Evolutionary conservation across 2,797 vertebrate species (phyloP), one percentile per base, ranked within the genome.

Genomic region (Semaprochilodus insignis): DNA sequence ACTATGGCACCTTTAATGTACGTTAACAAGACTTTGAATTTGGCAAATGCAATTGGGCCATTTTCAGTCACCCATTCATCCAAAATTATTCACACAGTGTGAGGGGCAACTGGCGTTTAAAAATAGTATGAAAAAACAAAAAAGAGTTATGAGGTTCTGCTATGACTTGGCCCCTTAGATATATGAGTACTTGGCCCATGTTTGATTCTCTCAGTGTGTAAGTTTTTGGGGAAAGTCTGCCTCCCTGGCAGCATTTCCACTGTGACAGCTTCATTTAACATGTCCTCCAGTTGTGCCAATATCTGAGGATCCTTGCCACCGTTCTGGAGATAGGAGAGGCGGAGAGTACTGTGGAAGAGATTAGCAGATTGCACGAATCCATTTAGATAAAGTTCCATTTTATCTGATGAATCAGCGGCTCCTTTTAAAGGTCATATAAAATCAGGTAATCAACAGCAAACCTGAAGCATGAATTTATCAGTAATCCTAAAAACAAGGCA

Each of bases 291-390:
- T 60, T 90, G 87, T 6, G 86, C 82, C 71, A 92, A 74, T 78
- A 92, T 90, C 78, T 88, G 71, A 48, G 85, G 89, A 82, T 91
- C 89, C 16, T 80, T 87, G 34, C 91, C 90, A 0, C 91, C 91
- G 76, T 85, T 88, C 74, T 90, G 89, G 59, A 92, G 87, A 76
- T 91, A 92, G 55, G 88, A 88, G 48, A 91, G 76, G 10, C 73
- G 89, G 34, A 91, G 74, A 11, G 87, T 85, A 81, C 90, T 91
- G 84, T 40, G 40, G 60, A 66, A 83, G 54, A 54, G 55, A 51
- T 65, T 11, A 79, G 54, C 13, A 44, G 8, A 21, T 48, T 77
- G 34, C 21, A 51, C 4, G 16, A 31, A 57, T 75, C 17, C 11
- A 60, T 65, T 55, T 81, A 31, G 72, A 81, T 67, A 70, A 59